Conservation (phyloP, 2,888 invertebrate genomes). For the Lordiphosa fenestrarum region DNA sequence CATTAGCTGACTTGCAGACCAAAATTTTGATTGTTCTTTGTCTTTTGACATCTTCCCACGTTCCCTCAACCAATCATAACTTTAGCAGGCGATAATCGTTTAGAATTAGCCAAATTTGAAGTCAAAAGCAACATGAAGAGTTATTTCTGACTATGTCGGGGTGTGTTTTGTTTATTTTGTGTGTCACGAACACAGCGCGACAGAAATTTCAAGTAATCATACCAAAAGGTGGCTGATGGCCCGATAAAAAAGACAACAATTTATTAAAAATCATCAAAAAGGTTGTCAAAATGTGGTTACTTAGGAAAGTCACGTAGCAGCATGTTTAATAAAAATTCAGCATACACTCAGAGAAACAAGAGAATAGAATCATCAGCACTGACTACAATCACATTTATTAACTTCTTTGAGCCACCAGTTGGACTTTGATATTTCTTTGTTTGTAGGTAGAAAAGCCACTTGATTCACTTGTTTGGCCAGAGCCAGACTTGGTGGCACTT, state of each 20-base stretch:
- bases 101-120: slow-evolving; percentile 6
- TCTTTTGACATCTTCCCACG: slow-evolving; percentile 12
- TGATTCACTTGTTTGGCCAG: slow-evolving; percentile 11
- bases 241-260: slow-evolving; percentile 6
- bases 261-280: slow-evolving; percentile 7
- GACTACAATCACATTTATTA: too few relatives aligned
- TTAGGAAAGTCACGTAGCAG: slow-evolving; percentile 8
- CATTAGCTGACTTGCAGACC: slow-evolving; percentile 3
- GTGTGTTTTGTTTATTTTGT: slow-evolving; percentile 13
- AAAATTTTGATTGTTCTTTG: slow-evolving; percentile 8
- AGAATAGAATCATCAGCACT: neutral
- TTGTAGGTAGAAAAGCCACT: neutral
- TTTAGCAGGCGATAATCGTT: slow-evolving; percentile 11
- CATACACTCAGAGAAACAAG: slow-evolving; percentile 2
- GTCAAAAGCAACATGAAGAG: slow-evolving; percentile 5
- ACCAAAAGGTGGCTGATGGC: neutral
- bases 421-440: slow-evolving; percentile 9
- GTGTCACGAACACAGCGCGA: slow-evolving; percentile 7
- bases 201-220: slow-evolving; percentile 8
- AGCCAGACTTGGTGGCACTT: slow-evolving; percentile 13
- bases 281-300: slow-evolving; percentile 13
- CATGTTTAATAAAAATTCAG: slow-evolving; percentile 6
- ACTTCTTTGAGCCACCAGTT: too few relatives aligned
- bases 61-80: slow-evolving; percentile 3
- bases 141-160: neutral